Percentiles rank a stretch among this genome's conserved stretches.
phyloP scores from a whole-genome alignment of 2,113 vertebrate genomes.

The Erpornis zantholeuca region DNA sequence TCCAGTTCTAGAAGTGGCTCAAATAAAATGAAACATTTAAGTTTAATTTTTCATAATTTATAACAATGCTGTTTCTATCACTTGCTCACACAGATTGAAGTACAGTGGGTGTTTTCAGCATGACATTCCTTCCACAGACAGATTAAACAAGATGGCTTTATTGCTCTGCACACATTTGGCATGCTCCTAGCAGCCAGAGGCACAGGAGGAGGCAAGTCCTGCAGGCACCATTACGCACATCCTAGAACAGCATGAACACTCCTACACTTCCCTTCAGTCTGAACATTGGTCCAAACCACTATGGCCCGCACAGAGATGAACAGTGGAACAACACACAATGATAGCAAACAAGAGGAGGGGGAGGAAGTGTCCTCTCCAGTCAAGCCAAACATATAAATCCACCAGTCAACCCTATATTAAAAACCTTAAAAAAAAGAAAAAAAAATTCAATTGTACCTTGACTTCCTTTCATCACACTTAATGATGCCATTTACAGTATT shows the following conservation, averaged over 20 bases:
- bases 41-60: background rate
- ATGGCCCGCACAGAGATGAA: background rate
- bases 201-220: background rate
- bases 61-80: background rate
- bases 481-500: constrained; percentile 24
- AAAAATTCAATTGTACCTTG: constrained; percentile 48
- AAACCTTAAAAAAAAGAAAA: background rate
- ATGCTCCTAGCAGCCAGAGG: background rate
- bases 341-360: background rate
- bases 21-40: background rate
- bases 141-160: background rate
- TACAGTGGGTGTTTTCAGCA: background rate
- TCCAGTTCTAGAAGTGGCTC: background rate
- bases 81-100: background rate
- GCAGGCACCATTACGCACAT: background rate
- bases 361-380: constrained; percentile 25
- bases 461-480: constrained; percentile 64
- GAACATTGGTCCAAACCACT: background rate
- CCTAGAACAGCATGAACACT: background rate
- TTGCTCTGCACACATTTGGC: background rate
- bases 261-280: background rate
- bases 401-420: constrained; percentile 49
- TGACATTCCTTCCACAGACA: background rate
- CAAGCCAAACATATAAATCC: constrained; percentile 55
- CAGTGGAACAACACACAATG: background rate